Conservation (phyloP, 2,113 vertebrate species). For the Apistogramma diplotaenia region DNA sequence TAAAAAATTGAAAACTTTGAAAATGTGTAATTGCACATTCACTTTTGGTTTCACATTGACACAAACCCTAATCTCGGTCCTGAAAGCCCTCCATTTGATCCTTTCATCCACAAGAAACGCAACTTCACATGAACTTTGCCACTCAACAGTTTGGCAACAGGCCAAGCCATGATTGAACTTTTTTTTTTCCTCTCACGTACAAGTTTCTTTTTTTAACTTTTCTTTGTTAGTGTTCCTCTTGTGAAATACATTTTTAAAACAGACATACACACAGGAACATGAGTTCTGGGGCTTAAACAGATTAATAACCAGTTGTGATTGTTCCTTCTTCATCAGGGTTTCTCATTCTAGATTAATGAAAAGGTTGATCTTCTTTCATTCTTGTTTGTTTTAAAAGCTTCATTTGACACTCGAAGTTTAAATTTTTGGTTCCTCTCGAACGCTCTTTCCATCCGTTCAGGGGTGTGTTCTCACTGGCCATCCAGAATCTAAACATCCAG, state of each 20-base stretch:
- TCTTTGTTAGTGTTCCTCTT: not conserved
- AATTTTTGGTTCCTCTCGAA: not conserved
- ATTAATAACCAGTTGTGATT: too few relatives aligned
- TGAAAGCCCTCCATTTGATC: not conserved
- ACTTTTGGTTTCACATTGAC: not conserved
- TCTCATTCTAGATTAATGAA: too few relatives aligned
- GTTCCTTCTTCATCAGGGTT: too few relatives aligned
- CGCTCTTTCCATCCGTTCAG: slow-evolving; percentile 59
- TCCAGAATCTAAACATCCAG: slow-evolving; percentile 84
- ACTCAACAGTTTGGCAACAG: not conserved
- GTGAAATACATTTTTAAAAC: not conserved
- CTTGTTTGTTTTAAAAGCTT: not conserved
- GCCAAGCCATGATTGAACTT: not conserved
- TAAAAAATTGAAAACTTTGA: not conserved
- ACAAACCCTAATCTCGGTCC: not conserved
- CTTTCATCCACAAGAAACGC: not conserved
- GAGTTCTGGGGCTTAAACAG: not conserved
- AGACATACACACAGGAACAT: not conserved
- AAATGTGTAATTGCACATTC: not conserved
- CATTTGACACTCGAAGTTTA: not conserved
- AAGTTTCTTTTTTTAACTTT: not conserved
- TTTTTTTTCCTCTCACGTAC: not conserved
- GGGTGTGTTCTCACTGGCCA: slow-evolving; percentile 88
- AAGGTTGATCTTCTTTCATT: too few relatives aligned
- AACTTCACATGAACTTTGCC: not conserved